Percentiles rank a stretch among this genome's conserved stretches.
These are phyloP conservation scores for Isichthys henryi DNA, from an alignment of 2,113 vertebrate genomes.

Conservation along the genomic window DNA sequence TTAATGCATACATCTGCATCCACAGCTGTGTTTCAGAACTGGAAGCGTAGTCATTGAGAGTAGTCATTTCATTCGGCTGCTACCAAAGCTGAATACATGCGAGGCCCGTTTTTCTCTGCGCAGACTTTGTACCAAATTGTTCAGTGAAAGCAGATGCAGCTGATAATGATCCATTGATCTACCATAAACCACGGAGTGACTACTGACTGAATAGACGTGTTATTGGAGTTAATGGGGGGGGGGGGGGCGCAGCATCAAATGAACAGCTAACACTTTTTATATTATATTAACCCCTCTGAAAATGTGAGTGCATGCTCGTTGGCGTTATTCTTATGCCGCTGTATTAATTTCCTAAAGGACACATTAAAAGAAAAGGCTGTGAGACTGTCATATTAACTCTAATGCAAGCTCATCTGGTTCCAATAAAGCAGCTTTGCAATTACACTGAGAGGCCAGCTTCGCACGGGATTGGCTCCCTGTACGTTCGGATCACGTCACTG, in stretches of 20 bases:
- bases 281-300: neutral
- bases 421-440: neutral
- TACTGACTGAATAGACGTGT: neutral
- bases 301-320: neutral
- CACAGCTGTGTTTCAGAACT: neutral
- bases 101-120: neutral
- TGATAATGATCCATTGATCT: slow-evolving; percentile 1
- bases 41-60: neutral
- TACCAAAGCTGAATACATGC: neutral
- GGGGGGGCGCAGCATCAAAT: no score
- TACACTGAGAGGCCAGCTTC: neutral
- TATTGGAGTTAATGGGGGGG: neutral
- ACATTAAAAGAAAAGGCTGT: neutral
- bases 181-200: neutral
- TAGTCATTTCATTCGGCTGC: neutral
- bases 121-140: neutral
- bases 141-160: neutral
- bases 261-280: neutral
- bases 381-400: neutral
- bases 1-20: neutral
- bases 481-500: slow-evolving; percentile 8
- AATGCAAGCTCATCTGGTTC: neutral
- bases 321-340: neutral
- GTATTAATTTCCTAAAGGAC: neutral
- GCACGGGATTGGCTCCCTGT: neutral